Base-by-base conservation (phyloP, 2,888 invertebrate genomes). In the Parnassius glacialis region DNA sequence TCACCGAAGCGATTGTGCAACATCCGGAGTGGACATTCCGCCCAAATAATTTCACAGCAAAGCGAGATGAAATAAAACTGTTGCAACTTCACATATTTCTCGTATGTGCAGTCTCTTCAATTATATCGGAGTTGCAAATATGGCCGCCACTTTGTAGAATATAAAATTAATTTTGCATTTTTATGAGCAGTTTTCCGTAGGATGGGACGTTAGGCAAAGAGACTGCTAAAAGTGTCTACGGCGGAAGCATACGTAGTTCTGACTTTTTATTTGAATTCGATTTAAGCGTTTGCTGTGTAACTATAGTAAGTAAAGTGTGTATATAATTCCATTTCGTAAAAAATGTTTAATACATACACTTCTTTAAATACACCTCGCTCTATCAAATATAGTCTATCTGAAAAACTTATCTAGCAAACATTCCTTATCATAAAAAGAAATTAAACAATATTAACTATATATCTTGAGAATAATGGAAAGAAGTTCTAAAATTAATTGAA, bases 81-180 rank as follows among this genome's bases (percentile, higher is more conserved):
- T 50, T 53, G 61, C 68, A 71, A 76, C 72, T 74, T 78, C 75
- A 81, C 76, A 79, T 76, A 80, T 72, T 74, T 70, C 73, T 70
- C 67, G 65, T 68, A 68, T 74, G 66, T 64, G 68, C 69, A 70
- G 71, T 72, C 74, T 65, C 66, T 78, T 75, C 76, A 83, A 81
- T 83, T 82, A 84, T 76, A 78, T 75, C 64, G 64, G 66, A 74
- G 73, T 73, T 70, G 77, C 72, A 73, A 78, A 74, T 73, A 76
- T 69, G 69, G 72, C 72, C 59, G 70, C 70, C 72, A 72, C 71
- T 77, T 75, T 74, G 75, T 73, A 65, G 70, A 74, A 74, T 76
- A 73, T 71, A 63, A 78, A 80, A 81, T 84, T 79, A 83, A 80
- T 85, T 80, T 80, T 73, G 72, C 76, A 79, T 79, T 80, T 70